phyloP scores from a whole-genome alignment of 2,113 vertebrate genomes.

The Telmatochromis sp. region DNA sequence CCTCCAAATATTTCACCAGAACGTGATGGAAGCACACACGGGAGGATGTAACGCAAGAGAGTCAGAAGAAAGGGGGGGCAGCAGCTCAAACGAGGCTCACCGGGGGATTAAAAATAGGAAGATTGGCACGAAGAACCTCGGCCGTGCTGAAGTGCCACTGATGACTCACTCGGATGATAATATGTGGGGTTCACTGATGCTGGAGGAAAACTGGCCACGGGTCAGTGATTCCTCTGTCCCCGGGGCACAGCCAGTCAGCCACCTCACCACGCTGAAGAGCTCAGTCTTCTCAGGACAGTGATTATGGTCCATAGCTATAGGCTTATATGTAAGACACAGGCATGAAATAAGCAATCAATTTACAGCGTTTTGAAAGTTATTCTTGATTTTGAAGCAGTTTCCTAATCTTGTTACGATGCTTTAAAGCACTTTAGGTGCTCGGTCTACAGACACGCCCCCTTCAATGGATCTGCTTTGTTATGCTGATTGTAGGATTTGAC shows the following conservation, averaged over 20 bases:
- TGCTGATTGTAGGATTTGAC: background rate
- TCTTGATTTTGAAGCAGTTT: background rate
- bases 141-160: constrained; percentile 24
- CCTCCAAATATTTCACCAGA: constrained; percentile 34
- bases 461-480: too few species aligned
- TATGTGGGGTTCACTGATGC: constrained; percentile 12
- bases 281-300: background rate
- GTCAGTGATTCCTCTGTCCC: constrained; percentile 16
- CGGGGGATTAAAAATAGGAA: constrained; percentile 22
- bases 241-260: background rate
- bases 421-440: background rate
- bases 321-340: background rate
- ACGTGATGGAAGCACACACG: constrained; percentile 22
- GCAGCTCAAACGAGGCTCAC: constrained; percentile 17
- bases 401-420: background rate
- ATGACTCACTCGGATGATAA: constrained; percentile 55
- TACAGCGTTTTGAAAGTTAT: background rate
- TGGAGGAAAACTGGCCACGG: constrained; percentile 14
- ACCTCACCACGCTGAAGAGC: background rate
- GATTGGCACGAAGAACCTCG: constrained; percentile 36
- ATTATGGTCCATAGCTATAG: background rate
- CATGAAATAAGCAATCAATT: background rate
- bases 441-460: background rate
- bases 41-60: background rate
- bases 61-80: background rate